phyloP scores from a whole-genome alignment of 2,888 invertebrate genomes.

The Laspeyria flexula region DNA sequence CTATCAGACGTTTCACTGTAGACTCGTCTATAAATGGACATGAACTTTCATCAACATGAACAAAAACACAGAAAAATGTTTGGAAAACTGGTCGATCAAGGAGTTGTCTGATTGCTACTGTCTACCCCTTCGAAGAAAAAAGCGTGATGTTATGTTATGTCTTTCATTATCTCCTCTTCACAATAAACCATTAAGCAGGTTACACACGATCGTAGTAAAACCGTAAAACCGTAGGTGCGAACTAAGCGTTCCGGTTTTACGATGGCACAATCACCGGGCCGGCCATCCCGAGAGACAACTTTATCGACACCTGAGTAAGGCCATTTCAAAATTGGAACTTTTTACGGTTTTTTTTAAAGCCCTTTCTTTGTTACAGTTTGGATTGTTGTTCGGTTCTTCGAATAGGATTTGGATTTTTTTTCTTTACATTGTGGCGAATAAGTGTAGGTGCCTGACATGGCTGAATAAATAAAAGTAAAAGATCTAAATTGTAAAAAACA shows the following conservation, averaged over 20 bases:
- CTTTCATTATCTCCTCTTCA: too few species aligned
- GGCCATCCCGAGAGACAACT: conserved; percentile 59
- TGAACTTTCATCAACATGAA: too few species aligned
- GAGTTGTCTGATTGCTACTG: too few species aligned
- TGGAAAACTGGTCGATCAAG: too few species aligned
- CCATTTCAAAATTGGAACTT: conserved; percentile 61
- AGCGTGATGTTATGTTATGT: too few species aligned
- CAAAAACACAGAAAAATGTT: too few species aligned
- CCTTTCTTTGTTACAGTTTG: conserved; percentile 34
- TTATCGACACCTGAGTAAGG: conserved; percentile 83
- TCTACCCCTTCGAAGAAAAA: too few species aligned
- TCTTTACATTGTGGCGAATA: not conserved
- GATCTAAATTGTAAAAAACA: too few species aligned
- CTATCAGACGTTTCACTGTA: too few species aligned
- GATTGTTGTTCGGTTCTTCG: not conserved
- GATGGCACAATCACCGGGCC: conserved; percentile 62
- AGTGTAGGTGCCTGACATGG: too few species aligned
- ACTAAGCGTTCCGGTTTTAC: conserved; percentile 75
- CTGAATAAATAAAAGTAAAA: too few species aligned
- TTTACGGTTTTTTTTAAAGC: conserved; percentile 45
- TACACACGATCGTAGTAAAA: conserved; percentile 44
- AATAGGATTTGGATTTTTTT: conserved; percentile 10
- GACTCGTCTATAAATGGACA: too few species aligned
- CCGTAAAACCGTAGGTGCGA: conserved; percentile 47
- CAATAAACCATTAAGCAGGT: conserved; percentile 38